A percentile compares a stretch with the other conserved stretches of the same genome.
phyloP scores from a whole-genome alignment of 53 echinoderm and acorn worm genomes.

The Mesocentrotus franciscanus region DNA sequence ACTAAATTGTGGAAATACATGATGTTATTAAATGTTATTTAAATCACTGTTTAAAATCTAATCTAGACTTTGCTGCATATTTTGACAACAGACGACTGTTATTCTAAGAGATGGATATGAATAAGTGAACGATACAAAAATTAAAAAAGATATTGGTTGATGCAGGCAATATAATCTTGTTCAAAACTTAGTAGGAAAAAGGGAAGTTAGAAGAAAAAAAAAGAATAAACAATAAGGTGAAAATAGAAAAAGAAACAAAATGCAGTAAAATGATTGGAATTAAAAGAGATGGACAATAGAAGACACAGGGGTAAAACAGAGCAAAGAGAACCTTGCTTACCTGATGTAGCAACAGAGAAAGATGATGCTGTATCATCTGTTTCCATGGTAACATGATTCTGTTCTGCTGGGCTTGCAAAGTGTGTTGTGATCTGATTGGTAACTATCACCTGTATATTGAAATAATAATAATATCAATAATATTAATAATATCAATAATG shows the following conservation, averaged over 20 bases:
- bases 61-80: not conserved
- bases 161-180: not conserved
- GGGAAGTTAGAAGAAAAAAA: not conserved
- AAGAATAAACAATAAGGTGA: not conserved
- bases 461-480: not conserved
- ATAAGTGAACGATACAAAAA: not conserved
- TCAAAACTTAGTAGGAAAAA: not conserved
- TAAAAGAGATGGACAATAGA: not conserved
- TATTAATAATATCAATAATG: not conserved
- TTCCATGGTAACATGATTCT: slow-evolving; percentile 29
- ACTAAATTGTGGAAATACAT: too few relatives aligned
- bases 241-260: not conserved
- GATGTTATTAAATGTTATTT: too few relatives aligned
- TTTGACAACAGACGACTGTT: not conserved
- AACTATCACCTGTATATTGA: slow-evolving; percentile 73
- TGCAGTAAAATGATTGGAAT: not conserved
- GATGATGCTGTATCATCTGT: not conserved
- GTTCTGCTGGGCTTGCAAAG: not conserved
- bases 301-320: too few relatives aligned
- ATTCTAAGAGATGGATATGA: not conserved
- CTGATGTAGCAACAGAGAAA: slow-evolving; percentile 39
- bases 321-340: not conserved
- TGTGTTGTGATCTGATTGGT: slow-evolving; percentile 83
- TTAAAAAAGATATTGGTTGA: not conserved
- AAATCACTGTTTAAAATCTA: too few relatives aligned